phyloP scores from a whole-genome alignment of 2,113 vertebrate genomes.

The Engystomops pustulosus region DNA sequence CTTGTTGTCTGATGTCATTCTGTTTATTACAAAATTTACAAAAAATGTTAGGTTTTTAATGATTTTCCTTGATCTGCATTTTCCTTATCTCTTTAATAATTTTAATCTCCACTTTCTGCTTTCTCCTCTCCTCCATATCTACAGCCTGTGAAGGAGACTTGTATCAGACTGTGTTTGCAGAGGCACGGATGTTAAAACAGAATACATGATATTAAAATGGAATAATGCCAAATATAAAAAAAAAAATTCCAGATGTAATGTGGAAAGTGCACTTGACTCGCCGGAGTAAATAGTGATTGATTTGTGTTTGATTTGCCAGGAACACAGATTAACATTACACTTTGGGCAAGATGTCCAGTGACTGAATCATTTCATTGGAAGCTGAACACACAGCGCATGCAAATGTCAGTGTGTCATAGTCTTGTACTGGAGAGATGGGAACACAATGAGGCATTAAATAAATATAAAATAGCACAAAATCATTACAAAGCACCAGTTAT shows the following conservation, averaged over 20 bases:
- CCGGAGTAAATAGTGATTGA: slow-evolving; percentile 37
- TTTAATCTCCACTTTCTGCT: neutral
- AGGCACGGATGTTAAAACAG: slow-evolving; percentile 5
- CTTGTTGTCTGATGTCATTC: neutral
- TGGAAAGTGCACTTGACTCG: slow-evolving; percentile 19
- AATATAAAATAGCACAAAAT: too few species aligned
- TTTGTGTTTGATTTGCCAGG: slow-evolving; percentile 31
- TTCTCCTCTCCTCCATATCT: neutral
- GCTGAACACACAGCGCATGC: neutral
- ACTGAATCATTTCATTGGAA: slow-evolving; percentile 27
- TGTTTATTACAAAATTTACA: neutral
- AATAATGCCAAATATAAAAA: slow-evolving; percentile 28
- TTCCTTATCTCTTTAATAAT: too few species aligned
- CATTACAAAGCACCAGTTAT: too few species aligned
- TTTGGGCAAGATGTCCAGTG: slow-evolving; percentile 25
- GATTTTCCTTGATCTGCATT: neutral
- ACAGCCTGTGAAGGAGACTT: neutral
- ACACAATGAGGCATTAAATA: too few species aligned
- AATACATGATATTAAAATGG: slow-evolving; percentile 5
- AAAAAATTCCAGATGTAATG: slow-evolving; percentile 43
- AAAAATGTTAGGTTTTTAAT: neutral
- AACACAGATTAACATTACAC: slow-evolving; percentile 38
- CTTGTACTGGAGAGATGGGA: too few species aligned
- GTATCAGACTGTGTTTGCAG: neutral
- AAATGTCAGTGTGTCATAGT: slow-evolving; percentile 9